Percentiles rank a stretch among this genome's conserved stretches.
Conservation (phyloP, 2,113 vertebrate species). For the Glaucomys volans region DNA sequence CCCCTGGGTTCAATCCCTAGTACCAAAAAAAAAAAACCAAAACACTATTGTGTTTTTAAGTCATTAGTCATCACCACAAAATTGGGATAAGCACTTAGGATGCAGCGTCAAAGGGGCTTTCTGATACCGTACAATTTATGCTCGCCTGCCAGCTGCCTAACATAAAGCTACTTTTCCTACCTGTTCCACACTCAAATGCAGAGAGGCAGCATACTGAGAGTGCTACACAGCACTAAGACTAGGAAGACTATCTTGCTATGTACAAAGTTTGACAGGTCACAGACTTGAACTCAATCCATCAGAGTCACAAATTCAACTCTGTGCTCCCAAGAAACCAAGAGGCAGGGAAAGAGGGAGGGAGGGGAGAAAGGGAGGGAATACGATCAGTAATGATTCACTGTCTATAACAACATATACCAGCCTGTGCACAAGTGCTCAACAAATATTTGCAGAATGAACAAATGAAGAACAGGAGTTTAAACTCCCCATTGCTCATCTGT, state of each 20-base stretch:
- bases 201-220: background rate
- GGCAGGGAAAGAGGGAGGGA: background rate
- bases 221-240: background rate
- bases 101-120: background rate
- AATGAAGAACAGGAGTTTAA: slow-evolving; percentile 17
- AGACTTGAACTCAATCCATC: background rate
- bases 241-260: background rate
- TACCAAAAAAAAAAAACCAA: too few relatives aligned
- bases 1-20: too few relatives aligned
- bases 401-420: background rate
- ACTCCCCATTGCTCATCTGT: background rate
- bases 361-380: background rate
- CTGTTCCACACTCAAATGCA: background rate
- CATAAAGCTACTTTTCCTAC: background rate
- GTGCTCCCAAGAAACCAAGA: background rate
- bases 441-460: slow-evolving; percentile 51
- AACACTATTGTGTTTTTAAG: background rate
- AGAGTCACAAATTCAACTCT: background rate
- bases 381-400: background rate
- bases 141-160: background rate
- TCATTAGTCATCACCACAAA: background rate
- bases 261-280: background rate
- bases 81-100: background rate
- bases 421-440: background rate
- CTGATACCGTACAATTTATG: background rate